Evolutionary conservation across 1,140 invertebrate species (phyloP), one percentile per base, ranked within the genome.

Genomic region (Drosophila subobscura): DNA sequence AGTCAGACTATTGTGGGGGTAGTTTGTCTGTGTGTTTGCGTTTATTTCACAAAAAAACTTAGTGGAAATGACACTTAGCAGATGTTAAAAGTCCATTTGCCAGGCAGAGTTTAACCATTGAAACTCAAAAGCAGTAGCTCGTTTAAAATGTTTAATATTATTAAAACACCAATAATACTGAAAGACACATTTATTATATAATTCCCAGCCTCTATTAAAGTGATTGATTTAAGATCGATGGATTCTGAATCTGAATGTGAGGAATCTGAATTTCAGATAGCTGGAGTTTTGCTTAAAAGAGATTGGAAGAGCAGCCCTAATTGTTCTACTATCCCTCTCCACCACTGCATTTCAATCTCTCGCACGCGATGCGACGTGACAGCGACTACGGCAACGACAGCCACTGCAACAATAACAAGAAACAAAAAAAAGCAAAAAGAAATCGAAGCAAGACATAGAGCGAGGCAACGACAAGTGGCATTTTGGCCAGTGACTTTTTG

Each of bases 401-500:
- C 25, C 20, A n/a, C 56, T 29, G 10, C 51, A 40, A 47, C 52
- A 57, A 25, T 27, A 29, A 29, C 12, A 37, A 8, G 40, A 22
- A 50, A 33, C 66, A 25, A 29, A 20, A 25, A 20, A 50, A n/a
- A n/a, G n/a, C n/a, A n/a, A n/a, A 29, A 10, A 33, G 3, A 40
- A 25, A 20, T 20, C 27, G 44, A 44, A 23, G 46, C 40, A 29
- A 58, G 53, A 71, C 25, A 33, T 20, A 27, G 27, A 51, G 67
- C 49, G 27, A 57, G 54, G 72, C 60, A 61, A 86, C 68, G 77
- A 86, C 81, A 86, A 85, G 83, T 85, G 81, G 81, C 81, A 75
- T 86, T 85, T 86, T 86, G 77, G 74, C 81, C 80, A 86, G 83
- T 78, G 81, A 88, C 70, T 85, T 77, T 68, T 86, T 75, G 73